phyloP scores from a whole-genome alignment of 2,888 invertebrate genomes.

The Salticus scenicus region DNA sequence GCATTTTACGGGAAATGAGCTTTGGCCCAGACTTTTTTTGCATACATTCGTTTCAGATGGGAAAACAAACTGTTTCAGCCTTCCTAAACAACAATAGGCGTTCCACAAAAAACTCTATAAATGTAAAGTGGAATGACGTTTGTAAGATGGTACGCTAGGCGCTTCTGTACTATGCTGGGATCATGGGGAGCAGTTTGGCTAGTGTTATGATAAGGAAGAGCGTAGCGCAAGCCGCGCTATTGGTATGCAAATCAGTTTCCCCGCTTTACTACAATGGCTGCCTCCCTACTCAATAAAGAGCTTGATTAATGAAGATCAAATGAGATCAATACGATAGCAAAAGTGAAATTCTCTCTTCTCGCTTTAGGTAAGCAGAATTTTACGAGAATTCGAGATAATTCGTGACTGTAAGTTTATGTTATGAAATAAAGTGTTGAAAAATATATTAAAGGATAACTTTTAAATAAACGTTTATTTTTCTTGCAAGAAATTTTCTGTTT shows the following conservation, averaged over 20 bases:
- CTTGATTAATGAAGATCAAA: conserved; percentile 73
- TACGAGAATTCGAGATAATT: not conserved
- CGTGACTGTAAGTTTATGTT: too few relatives aligned
- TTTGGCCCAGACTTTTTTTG: not conserved
- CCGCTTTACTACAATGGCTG: conserved; percentile 52
- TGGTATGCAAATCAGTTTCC: conserved; percentile 63
- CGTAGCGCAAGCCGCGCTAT: conserved; percentile 40
- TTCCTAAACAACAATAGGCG: conserved; percentile 11
- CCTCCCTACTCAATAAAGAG: conserved; percentile 73
- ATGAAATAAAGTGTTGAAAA: too few relatives aligned
- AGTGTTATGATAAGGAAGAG: conserved; percentile 60
- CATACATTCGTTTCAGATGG: not conserved
- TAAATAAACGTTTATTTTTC: too few relatives aligned
- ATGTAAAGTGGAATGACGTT: conserved; percentile 40
- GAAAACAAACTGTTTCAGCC: not conserved
- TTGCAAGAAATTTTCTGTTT: too few relatives aligned
- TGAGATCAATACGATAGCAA: conserved; percentile 73
- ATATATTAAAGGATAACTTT: too few relatives aligned
- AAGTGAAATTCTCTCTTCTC: conserved; percentile 45
- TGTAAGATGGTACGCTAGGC: not conserved
- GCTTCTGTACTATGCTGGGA: not conserved
- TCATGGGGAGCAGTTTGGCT: conserved; percentile 20
- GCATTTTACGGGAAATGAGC: conserved; percentile 19
- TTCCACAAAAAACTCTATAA: conserved; percentile 35
- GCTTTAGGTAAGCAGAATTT: not conserved